Evolutionary conservation across 2,888 invertebrate species (phyloP).

Genomic region (Xestia c-nigrum): DNA sequence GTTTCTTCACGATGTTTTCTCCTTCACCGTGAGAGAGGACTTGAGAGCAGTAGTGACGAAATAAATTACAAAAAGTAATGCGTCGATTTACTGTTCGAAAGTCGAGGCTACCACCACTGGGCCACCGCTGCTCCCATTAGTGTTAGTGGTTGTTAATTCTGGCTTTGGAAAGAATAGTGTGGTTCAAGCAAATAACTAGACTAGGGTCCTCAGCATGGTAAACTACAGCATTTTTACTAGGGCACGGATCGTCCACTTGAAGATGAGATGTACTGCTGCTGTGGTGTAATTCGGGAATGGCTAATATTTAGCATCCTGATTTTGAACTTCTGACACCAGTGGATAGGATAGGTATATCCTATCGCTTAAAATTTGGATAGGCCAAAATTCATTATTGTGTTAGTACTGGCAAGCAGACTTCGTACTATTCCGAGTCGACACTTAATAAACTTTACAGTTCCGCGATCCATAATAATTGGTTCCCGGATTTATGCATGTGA

Average conservation of each 20-base stretch:
- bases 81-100: too few relatives aligned
- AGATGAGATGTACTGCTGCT: background rate
- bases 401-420: background rate
- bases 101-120: too few relatives aligned
- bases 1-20: too few relatives aligned
- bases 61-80: too few relatives aligned
- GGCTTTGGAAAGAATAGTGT: background rate
- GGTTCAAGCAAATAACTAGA: background rate
- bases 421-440: slow-evolving; percentile 6
- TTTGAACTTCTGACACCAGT: background rate
- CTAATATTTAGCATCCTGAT: background rate
- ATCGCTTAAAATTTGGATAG: background rate
- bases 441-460: slow-evolving; percentile 30
- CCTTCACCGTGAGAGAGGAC: too few relatives aligned
- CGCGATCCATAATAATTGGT: slow-evolving; percentile 23
- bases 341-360: background rate
- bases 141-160: background rate
- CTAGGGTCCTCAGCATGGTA: background rate
- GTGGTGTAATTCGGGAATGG: background rate
- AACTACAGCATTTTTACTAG: background rate
- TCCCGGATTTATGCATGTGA: slow-evolving; percentile 19
- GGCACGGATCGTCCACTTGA: background rate
- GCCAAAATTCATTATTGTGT: background rate
- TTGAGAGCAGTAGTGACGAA: too few relatives aligned
- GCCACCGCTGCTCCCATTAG: too few relatives aligned